Base-by-base conservation (phyloP, 2,113 vertebrate species). In the Mesitornis unicolor region DNA sequence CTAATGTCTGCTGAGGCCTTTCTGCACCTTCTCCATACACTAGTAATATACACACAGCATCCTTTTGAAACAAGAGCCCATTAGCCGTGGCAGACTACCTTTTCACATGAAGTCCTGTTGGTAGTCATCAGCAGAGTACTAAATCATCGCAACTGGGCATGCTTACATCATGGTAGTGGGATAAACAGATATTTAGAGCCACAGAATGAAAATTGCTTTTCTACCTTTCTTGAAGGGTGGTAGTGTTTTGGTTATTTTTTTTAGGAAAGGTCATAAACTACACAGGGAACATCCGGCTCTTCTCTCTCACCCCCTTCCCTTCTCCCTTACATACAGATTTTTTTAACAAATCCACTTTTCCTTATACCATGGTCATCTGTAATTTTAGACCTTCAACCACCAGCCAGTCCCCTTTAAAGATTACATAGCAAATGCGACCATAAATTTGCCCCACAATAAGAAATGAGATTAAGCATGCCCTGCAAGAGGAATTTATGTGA, bases 31-130 rank as follows among this genome's bases (percentile, higher is more conserved):
- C 97, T 98, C 97, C 97, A 95, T 95, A 59, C 96, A 85, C 97
- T 96, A 65, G 97, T 98, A 98, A 98, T 98, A 97, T 98, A 98
- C 96, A 98, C 98, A 98, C 85, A 96, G 96, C 97, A 94, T 97
- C 98, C 97, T 97, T 98, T 98, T 98, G 98, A 98, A 98, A 98
- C 97, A 96, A 98, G 98, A 98, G 97, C 97, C 98, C 98, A 98
- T 98, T 98, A 98, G 96, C 98, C 21, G 80, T 92, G 97, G 98
- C 98, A 98, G 96, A 96, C 98, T 98, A 98, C 98, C 98, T 98
- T 97, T 98, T 97, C 98, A 97, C 96, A 98, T 97, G 98, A 93
- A 97, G 95, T 96, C 98, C 96, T 97, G 95, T 92, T 98, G 98
- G 97, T 97, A 98, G 97, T 97, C 98, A 98, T 98, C 98, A 98